Evolutionary conservation across 2,888 invertebrate species (phyloP).

Genomic region (Aelia acuminata): DNA sequence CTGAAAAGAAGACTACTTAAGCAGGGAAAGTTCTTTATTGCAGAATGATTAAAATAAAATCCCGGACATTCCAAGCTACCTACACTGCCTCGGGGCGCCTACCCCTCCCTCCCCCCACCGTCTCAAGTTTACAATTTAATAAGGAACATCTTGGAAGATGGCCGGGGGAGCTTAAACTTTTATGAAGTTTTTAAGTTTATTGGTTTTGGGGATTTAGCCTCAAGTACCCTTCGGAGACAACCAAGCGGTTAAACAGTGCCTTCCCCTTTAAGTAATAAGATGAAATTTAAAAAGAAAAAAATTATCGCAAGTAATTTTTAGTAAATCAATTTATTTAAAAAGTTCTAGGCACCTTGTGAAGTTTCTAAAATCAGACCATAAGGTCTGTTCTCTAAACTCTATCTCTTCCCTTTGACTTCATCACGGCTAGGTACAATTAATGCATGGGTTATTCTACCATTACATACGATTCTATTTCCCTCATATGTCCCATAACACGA

Average conservation of each 20-base stretch:
- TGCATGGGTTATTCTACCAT: too few species aligned
- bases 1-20: slow-evolving; percentile 48
- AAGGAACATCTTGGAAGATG: slow-evolving; percentile 50
- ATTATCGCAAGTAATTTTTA: background rate
- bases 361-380: too few species aligned
- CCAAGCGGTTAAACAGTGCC: background rate
- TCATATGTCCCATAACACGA: too few species aligned
- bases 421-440: too few species aligned
- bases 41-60: slow-evolving; percentile 58
- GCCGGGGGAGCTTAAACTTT: slow-evolving; percentile 47
- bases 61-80: slow-evolving; percentile 41
- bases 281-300: background rate
- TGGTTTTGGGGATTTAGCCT: slow-evolving; percentile 48
- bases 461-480: too few species aligned
- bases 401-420: too few species aligned
- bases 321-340: background rate
- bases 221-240: slow-evolving; percentile 38
- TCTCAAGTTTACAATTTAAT: slow-evolving; percentile 56
- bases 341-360: background rate
- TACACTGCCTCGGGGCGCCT: slow-evolving; percentile 14
- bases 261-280: slow-evolving; percentile 6
- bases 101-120: background rate
- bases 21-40: slow-evolving; percentile 54
- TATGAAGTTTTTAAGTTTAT: slow-evolving; percentile 49
- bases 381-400: too few species aligned